Evolutionary conservation across 2,797 vertebrate species (phyloP).

Genomic region (Eupleurogrammus muticus): DNA sequence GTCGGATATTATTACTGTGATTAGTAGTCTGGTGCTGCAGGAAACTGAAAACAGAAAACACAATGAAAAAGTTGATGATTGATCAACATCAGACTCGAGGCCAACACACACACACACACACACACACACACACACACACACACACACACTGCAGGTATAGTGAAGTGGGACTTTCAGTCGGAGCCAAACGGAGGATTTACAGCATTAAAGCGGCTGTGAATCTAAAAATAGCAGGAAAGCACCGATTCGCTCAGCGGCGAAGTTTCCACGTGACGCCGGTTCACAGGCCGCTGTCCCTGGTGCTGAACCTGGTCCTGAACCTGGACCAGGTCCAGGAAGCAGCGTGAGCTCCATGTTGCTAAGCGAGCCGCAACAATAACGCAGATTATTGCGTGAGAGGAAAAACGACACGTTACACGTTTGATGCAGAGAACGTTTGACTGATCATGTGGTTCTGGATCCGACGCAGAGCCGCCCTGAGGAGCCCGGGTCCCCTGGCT

Average conservation of each 20-base stretch:
- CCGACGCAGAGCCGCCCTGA: conserved; percentile 83
- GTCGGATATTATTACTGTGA: too few species aligned
- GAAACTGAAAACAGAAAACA: too few species aligned
- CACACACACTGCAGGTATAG: too few species aligned
- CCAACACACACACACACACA: too few species aligned
- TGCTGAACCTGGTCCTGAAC: conserved; percentile 85
- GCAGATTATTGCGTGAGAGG: background rate
- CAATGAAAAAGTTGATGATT: too few species aligned
- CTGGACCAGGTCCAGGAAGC: conserved; percentile 16
- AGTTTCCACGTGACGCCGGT: conserved; percentile 62
- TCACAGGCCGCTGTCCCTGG: conserved; percentile 80
- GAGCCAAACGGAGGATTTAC: conserved; percentile 54
- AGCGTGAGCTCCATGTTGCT: background rate
- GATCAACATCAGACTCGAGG: too few species aligned
- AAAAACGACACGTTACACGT: conserved; percentile 55
- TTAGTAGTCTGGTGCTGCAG: too few species aligned
- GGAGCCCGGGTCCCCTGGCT: too few species aligned
- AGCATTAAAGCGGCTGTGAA: conserved; percentile 64
- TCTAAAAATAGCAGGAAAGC: conserved; percentile 71
- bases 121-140: too few species aligned
- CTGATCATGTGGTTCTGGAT: conserved; percentile 75
- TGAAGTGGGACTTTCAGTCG: conserved; percentile 14
- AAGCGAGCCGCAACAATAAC: background rate
- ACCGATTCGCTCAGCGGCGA: conserved; percentile 63
- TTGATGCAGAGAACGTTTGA: conserved; percentile 82